Base-by-base conservation (phyloP, 2,113 vertebrate genomes). In the Nesoenas mayeri region DNA sequence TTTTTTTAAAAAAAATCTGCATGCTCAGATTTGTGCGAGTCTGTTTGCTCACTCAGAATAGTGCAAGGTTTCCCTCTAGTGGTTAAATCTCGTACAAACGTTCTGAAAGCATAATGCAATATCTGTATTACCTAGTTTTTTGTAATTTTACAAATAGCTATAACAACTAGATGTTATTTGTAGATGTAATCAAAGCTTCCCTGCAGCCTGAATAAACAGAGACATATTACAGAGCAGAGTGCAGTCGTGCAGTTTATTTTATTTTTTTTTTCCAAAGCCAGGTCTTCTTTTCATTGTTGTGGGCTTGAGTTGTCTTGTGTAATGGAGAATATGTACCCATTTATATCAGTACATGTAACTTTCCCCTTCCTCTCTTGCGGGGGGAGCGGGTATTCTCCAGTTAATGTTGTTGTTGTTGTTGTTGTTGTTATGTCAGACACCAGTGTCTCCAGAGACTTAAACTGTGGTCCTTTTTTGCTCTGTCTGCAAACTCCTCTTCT, bases 1-100 rank as follows among this genome's bases (percentile, higher is more conserved):
- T 64, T 64, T 9, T 0, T 14, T 12, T 14, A 40, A 14, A 4
- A 67, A 42, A 22, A 1, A 7, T 4, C 9, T 1, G 1, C 5
- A 2, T 20, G 32, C 47, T 64, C 70, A 0, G 0, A 15, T 25
- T 29, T 38, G 8, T 3, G 38, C 3, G 34, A 12, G 4, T 11
- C 11, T 31, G 20, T 51, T 61, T 54, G 22, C 26, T 40, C 28
- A 8, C 15, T 48, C 42, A 60, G 28, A 48, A 8, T 7, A 74
- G 40, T 24, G 36, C 25, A 73, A 73, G n/a, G 54, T 70, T 94
- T 88, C 95, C 94, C 92, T 83, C 96, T 95, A 31, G 71, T 71
- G 94, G 91, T 57, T 85, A 28, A 29, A 92, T 9, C 5, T 19
- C 0, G 0, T 17, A 26, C 12, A 11, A 31, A 57, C 7, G 1